Evolutionary conservation across 2,113 vertebrate species (phyloP).

Genomic region (Amphilophus citrinellus): DNA sequence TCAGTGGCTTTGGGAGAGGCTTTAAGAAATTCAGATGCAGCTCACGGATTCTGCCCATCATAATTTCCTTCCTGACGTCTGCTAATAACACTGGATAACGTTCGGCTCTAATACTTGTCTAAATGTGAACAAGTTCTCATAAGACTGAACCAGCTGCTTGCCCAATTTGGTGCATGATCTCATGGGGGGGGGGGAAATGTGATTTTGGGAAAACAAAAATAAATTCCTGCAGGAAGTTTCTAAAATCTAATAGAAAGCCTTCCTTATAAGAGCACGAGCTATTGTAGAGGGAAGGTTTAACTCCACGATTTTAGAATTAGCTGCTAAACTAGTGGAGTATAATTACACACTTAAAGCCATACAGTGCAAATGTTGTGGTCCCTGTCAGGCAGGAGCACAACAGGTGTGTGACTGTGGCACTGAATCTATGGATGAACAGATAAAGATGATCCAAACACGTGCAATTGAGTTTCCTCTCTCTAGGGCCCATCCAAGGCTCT

Average conservation of each 20-base stretch:
- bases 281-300: not conserved
- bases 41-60: not conserved
- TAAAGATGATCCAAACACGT: not conserved
- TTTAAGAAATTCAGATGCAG: conserved; percentile 3
- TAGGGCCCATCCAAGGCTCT: not conserved
- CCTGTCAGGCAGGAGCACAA: not conserved
- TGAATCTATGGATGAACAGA: conserved; percentile 1
- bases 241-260: not conserved
- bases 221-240: not conserved
- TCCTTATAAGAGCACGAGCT: not conserved
- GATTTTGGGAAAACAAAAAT: not conserved
- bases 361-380: not conserved
- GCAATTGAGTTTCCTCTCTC: not conserved
- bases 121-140: not conserved
- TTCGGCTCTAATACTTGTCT: not conserved
- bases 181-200: not conserved
- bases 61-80: conserved; percentile 7
- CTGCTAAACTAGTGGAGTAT: not conserved
- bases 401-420: not conserved
- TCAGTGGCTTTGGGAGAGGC: not conserved
- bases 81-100: not conserved
- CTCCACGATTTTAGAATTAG: not conserved
- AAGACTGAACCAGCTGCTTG: not conserved
- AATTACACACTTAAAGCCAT: not conserved
- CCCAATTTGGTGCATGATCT: conserved; percentile 1